A percentile compares a stretch with the other conserved stretches of the same genome.
These are phyloP conservation scores for Icerya purchasi DNA, from an alignment of 2,888 invertebrate genomes.

Conservation along the genomic window DNA sequence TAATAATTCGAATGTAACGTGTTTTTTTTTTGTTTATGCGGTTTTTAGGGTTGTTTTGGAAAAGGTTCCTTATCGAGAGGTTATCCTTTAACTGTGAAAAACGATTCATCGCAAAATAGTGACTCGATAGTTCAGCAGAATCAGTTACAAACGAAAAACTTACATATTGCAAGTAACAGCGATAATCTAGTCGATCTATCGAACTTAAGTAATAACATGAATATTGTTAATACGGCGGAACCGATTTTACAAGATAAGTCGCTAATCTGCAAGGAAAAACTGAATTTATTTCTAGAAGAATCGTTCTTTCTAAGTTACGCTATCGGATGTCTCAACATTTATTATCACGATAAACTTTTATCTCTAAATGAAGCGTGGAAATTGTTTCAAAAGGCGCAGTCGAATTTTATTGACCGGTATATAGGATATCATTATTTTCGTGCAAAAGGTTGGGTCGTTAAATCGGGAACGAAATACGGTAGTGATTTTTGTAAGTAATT, in stretches of 20 bases:
- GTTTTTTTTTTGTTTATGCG: background rate
- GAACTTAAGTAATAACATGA: no score
- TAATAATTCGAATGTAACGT: no score
- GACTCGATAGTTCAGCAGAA: no score
- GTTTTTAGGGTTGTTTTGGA: slow-evolving; percentile 11
- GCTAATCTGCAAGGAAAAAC: no score
- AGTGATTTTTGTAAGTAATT: slow-evolving; percentile 62
- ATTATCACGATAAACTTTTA: slow-evolving; percentile 31
- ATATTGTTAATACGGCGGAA: no score
- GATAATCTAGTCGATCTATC: no score
- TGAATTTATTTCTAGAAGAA: slow-evolving; percentile 47
- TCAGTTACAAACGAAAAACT: no score
- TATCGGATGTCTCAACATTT: slow-evolving; percentile 41
- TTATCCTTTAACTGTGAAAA: slow-evolving; percentile 9
- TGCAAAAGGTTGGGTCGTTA: slow-evolving; percentile 77
- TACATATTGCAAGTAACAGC: background rate
- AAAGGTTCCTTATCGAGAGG: slow-evolving; percentile 7
- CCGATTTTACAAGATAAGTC: no score
- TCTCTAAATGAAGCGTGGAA: slow-evolving; percentile 34
- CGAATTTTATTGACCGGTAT: slow-evolving; percentile 43
- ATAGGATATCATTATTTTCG: slow-evolving; percentile 65
- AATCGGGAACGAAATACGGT: slow-evolving; percentile 71
- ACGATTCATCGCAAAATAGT: no score
- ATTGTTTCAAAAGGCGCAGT: slow-evolving; percentile 34
- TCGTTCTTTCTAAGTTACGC: slow-evolving; percentile 49